Percentiles rank a stretch among this genome's conserved stretches.
Conservation (phyloP, 2,888 invertebrate species). For the Acrocera orbiculus region DNA sequence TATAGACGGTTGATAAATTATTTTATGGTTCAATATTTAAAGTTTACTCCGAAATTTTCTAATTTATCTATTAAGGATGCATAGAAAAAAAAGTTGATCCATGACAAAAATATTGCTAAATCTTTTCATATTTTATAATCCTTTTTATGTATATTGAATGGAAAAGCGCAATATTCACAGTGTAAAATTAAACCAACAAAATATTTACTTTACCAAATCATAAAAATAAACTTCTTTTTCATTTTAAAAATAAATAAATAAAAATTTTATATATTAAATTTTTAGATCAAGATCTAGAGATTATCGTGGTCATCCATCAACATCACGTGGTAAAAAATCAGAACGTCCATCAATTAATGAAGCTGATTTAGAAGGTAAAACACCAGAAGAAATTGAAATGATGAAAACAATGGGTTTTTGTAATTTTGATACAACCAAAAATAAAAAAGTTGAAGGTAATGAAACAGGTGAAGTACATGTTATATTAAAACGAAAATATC, state of each 20-base stretch:
- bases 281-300: constrained; percentile 18
- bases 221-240: background rate
- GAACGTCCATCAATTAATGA: constrained; percentile 55
- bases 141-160: too few species aligned
- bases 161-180: too few species aligned
- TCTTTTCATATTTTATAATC: too few species aligned
- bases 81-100: too few species aligned
- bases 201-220: background rate
- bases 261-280: background rate
- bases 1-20: too few species aligned
- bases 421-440: constrained; percentile 89
- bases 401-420: constrained; percentile 94
- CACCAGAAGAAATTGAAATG: constrained; percentile 86
- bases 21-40: too few species aligned
- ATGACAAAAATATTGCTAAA: too few species aligned
- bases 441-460: constrained; percentile 87
- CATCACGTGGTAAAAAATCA: constrained; percentile 18
- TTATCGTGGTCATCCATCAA: constrained; percentile 16
- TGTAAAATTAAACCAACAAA: too few species aligned
- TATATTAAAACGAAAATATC: constrained; percentile 86
- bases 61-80: too few species aligned
- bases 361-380: constrained; percentile 77
- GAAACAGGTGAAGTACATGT: constrained; percentile 90
- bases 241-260: too few species aligned
- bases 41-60: too few species aligned